A percentile compares a stretch with the other conserved stretches of the same genome.
Evolutionary conservation across 2,888 invertebrate species (phyloP).

Genomic region (Cephus pulcher): DNA sequence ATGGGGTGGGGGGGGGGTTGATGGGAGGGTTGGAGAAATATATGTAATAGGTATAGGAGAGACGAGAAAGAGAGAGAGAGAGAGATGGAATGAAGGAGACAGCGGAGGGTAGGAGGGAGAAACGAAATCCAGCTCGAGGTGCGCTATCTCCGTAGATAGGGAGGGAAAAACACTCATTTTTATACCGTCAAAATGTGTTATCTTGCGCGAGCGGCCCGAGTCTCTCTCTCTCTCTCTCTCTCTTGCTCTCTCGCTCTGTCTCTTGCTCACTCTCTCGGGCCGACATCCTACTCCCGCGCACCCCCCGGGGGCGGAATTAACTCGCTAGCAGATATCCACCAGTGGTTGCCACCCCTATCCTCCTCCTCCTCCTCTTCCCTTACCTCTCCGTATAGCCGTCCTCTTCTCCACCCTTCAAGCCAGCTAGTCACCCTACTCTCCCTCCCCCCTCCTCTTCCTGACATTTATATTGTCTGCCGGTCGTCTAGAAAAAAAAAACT

Average conservation of each 20-base stretch:
- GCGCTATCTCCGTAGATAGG: slow-evolving; percentile 62
- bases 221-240: slow-evolving; percentile 31
- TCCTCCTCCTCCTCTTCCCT: slow-evolving; percentile 14
- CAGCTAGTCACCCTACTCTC: slow-evolving; percentile 9
- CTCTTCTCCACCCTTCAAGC: slow-evolving; percentile 20
- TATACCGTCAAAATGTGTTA: slow-evolving; percentile 67
- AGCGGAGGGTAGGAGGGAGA: slow-evolving; percentile 18
- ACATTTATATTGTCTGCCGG: slow-evolving; percentile 56
- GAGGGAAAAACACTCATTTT: slow-evolving; percentile 67
- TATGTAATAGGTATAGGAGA: background rate
- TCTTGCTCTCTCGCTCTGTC: slow-evolving; percentile 34
- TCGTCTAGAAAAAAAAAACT: slow-evolving; percentile 32
- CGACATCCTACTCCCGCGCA: slow-evolving; percentile 24
- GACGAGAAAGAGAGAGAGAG: background rate
- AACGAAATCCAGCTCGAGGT: slow-evolving; percentile 47
- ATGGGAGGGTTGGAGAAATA: background rate
- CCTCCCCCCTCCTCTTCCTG: slow-evolving; percentile 25
- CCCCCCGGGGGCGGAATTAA: slow-evolving; percentile 61
- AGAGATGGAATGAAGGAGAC: background rate
- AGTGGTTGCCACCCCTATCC: slow-evolving; percentile 19
- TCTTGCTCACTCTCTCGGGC: slow-evolving; percentile 30
- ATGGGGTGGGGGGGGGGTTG: background rate
- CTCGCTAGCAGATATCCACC: slow-evolving; percentile 61
- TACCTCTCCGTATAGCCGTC: slow-evolving; percentile 36
- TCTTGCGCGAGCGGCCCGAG: slow-evolving; percentile 56